Evolutionary conservation across 2,888 invertebrate species (phyloP).

Genomic region (Pasiphila rectangulata): DNA sequence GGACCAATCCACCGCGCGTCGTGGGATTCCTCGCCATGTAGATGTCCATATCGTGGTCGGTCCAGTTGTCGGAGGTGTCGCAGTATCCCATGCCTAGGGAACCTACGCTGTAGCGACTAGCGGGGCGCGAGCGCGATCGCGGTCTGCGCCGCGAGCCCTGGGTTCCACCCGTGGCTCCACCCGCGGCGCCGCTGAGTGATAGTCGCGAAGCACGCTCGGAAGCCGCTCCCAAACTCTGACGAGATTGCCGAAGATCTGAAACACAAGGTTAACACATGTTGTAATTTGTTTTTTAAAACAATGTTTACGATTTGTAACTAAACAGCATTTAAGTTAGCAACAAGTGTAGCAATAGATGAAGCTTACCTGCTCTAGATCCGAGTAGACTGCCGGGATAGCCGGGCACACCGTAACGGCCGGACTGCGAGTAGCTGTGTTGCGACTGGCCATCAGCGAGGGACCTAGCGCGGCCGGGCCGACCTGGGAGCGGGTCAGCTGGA

Average conservation of each 20-base stretch:
- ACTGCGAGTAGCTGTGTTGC: slow-evolving; percentile 93
- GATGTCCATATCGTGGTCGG: slow-evolving; percentile 97
- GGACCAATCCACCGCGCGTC: slow-evolving; percentile 90
- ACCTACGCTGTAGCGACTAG: slow-evolving; percentile 89
- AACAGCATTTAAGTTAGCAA: no score
- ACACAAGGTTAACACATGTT: slow-evolving; percentile 31
- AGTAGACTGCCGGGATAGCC: slow-evolving; percentile 86
- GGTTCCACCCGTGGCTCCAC: slow-evolving; percentile 82
- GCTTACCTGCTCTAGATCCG: slow-evolving; percentile 74
- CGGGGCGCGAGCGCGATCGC: slow-evolving; percentile 89
- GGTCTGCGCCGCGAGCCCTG: slow-evolving; percentile 86
- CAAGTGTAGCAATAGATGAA: no score
- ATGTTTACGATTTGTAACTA: no score
- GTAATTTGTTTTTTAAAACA: no score
- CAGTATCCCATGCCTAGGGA: slow-evolving; percentile 93
- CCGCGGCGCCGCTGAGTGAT: slow-evolving; percentile 84
- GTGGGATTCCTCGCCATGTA: slow-evolving; percentile 96
- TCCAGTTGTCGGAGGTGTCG: slow-evolving; percentile 95
- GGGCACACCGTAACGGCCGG: slow-evolving; percentile 87
- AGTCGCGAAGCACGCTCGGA: slow-evolving; percentile 90
- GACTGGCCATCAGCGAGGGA: slow-evolving; percentile 94
- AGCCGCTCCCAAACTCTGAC: slow-evolving; percentile 90
- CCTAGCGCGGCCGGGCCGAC: slow-evolving; percentile 87
- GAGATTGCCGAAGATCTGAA: slow-evolving; percentile 90
- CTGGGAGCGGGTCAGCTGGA: slow-evolving; percentile 87